A percentile compares a stretch with the other conserved stretches of the same genome.
Evolutionary conservation across 2,113 vertebrate genomes (phyloP).

Genomic region (Chloropsis hardwickii): DNA sequence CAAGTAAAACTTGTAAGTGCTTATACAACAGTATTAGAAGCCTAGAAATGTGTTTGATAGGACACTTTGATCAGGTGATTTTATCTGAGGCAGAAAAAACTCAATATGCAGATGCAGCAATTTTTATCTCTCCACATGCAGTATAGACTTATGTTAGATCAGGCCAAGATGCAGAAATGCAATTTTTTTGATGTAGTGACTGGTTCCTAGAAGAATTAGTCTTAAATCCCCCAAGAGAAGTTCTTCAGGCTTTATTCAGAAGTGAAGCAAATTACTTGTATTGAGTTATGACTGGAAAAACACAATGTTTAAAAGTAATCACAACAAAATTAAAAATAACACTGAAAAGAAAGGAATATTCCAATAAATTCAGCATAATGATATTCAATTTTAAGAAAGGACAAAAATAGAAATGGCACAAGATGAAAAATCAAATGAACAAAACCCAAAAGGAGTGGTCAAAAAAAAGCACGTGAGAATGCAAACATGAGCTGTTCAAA

Average conservation of each 20-base stretch:
- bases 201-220: background rate
- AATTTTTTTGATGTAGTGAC: background rate
- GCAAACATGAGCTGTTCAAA: background rate
- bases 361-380: background rate
- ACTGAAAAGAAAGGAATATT: background rate
- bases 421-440: background rate
- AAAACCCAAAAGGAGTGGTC: background rate
- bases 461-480: background rate
- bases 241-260: background rate
- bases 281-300: background rate
- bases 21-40: background rate
- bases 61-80: background rate
- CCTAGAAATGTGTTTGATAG: background rate
- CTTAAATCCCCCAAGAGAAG: background rate
- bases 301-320: background rate
- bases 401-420: background rate
- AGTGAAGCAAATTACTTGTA: background rate
- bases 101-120: background rate
- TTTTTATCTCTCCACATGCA: background rate
- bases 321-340: background rate
- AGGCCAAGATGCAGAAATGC: background rate
- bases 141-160: background rate
- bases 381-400: background rate
- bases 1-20: background rate
- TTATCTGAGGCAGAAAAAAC: background rate